Evolutionary conservation across 2,888 invertebrate species (phyloP).

Genomic region (Dendrolimus pini): DNA sequence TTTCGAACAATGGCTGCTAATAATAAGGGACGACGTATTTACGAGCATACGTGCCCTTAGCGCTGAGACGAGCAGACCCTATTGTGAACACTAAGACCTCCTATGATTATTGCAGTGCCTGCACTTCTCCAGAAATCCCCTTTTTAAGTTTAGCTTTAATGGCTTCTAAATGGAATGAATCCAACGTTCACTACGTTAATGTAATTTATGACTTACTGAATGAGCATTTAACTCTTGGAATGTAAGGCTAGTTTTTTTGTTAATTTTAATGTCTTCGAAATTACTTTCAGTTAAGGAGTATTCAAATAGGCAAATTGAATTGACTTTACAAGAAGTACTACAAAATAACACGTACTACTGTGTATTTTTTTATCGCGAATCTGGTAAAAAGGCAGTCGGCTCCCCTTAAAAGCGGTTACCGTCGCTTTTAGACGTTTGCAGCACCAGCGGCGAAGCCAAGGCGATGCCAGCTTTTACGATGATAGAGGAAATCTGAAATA

Average conservation of each 20-base stretch:
- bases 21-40: conserved; percentile 73
- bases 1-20: conserved; percentile 70
- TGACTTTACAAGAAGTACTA: no score
- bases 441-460: no score
- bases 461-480: no score
- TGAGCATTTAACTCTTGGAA: conserved; percentile 3
- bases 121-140: conserved; percentile 63
- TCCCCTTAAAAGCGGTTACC: no score
- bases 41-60: conserved; percentile 71
- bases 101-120: conserved; percentile 70
- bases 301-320: no score
- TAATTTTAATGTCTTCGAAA: background rate
- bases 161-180: conserved; percentile 49
- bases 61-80: conserved; percentile 64
- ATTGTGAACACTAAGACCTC: conserved; percentile 68
- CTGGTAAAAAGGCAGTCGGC: no score
- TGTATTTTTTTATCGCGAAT: no score
- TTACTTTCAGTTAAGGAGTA: no score
- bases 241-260: background rate
- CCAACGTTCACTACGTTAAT: conserved; percentile 40
- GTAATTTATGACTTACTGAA: conserved; percentile 47
- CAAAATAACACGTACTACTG: no score
- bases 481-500: no score
- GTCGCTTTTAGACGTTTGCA: no score
- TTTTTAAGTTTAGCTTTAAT: conserved; percentile 59